These are phyloP conservation scores for Gymnorhina tibicen DNA, from an alignment of 2,113 vertebrate species.

Conservation along the genomic window DNA sequence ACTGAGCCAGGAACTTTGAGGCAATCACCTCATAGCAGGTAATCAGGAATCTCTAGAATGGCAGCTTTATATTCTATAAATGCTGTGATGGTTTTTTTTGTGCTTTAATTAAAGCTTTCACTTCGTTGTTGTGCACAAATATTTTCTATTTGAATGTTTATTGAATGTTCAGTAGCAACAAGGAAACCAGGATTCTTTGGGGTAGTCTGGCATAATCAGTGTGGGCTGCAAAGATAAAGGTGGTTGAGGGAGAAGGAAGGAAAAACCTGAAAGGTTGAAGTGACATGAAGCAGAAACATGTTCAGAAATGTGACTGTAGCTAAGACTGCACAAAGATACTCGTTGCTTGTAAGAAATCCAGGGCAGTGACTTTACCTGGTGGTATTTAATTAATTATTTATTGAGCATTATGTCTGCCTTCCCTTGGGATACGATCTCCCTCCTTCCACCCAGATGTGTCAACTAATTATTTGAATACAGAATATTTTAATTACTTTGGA, in stretches of 20 bases:
- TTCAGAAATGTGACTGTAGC: not conserved
- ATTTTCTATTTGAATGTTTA: not conserved
- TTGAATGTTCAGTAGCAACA: not conserved
- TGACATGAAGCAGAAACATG: not conserved
- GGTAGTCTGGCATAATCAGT: not conserved
- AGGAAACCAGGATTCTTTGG: not conserved
- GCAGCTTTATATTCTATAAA: not conserved
- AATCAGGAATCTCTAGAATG: not conserved
- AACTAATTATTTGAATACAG: not conserved
- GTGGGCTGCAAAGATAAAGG: not conserved
- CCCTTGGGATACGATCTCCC: not conserved
- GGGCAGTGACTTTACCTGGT: conserved; percentile 14
- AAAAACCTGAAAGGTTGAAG: not conserved
- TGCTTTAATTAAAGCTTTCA: not conserved
- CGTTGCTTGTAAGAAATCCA: not conserved
- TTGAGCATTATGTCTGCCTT: not conserved
- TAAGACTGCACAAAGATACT: not conserved
- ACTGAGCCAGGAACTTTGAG: not conserved
- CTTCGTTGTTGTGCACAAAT: not conserved
- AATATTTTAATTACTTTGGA: not conserved
- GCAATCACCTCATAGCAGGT: not conserved
- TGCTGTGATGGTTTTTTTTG: not conserved
- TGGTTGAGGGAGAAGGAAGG: not conserved
- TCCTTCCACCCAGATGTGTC: not conserved
- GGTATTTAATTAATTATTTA: conserved; percentile 7